Conservation (phyloP, 2,888 invertebrate genomes). For the Rhamnusium bicolor region DNA sequence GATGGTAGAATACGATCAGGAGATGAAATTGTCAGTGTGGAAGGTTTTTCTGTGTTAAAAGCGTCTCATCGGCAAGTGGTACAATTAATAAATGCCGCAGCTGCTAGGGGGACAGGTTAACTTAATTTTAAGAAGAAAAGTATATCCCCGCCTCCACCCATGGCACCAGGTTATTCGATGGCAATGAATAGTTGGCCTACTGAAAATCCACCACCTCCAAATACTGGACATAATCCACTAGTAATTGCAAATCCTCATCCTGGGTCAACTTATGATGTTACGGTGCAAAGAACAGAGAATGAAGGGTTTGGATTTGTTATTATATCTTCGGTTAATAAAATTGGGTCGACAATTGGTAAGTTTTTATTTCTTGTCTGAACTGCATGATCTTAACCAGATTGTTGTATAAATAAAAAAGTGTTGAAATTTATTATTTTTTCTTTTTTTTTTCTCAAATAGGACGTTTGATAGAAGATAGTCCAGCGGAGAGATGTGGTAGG, state of each 20-base stretch:
- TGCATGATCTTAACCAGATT: neutral
- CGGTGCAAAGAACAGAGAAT: slow-evolving; percentile 89
- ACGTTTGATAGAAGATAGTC: slow-evolving; percentile 94
- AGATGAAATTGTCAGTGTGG: slow-evolving; percentile 95
- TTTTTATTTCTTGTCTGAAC: slow-evolving; percentile 12
- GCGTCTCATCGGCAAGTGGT: slow-evolving; percentile 96
- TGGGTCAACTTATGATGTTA: slow-evolving; percentile 89
- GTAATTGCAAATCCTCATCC: slow-evolving; percentile 60
- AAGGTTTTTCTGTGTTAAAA: slow-evolving; percentile 79
- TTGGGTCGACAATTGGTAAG: slow-evolving; percentile 89
- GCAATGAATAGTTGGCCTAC: slow-evolving; percentile 53
- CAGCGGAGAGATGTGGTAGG: slow-evolving; percentile 93
- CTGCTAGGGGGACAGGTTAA: slow-evolving; percentile 87
- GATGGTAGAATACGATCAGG: slow-evolving; percentile 93
- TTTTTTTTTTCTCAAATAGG: slow-evolving; percentile 76
- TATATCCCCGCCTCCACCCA: slow-evolving; percentile 60
- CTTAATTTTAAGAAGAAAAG: slow-evolving; percentile 78
- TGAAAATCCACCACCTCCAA: slow-evolving; percentile 52
- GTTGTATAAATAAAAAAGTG: too few relatives aligned
- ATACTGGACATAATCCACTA: slow-evolving; percentile 53
- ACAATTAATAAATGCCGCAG: slow-evolving; percentile 91
- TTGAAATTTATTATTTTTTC: too few relatives aligned
- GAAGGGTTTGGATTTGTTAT: slow-evolving; percentile 99
- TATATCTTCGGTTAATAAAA: slow-evolving; percentile 94
- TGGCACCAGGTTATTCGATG: slow-evolving; percentile 59